These are phyloP conservation scores for Euzetes globulus DNA, from an alignment of 2,888 invertebrate species.

Conservation along the genomic window DNA sequence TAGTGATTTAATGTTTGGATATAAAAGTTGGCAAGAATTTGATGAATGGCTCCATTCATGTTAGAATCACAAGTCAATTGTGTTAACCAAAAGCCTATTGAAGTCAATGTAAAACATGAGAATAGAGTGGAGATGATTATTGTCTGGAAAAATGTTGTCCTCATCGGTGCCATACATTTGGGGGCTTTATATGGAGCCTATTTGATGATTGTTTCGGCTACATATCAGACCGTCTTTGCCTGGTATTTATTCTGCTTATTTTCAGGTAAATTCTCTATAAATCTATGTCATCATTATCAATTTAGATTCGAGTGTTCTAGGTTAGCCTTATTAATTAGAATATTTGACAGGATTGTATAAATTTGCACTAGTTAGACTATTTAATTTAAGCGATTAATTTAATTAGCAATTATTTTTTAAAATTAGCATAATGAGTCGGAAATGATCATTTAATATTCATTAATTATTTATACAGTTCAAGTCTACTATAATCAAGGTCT, in stretches of 20 bases:
- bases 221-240: constrained; percentile 3
- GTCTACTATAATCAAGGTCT: too few species aligned
- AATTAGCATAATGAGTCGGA: too few species aligned
- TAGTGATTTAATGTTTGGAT: not conserved
- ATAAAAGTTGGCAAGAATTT: not conserved
- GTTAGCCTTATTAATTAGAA: too few species aligned
- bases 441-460: too few species aligned
- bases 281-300: too few species aligned
- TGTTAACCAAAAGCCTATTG: not conserved
- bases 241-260: constrained; percentile 2
- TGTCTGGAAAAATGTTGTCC: not conserved
- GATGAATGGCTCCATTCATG: not conserved
- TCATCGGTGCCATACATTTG: not conserved
- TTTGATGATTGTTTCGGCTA: constrained; percentile 1
- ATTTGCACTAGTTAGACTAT: too few species aligned
- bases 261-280: too few species aligned
- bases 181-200: not conserved
- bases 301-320: too few species aligned
- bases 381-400: too few species aligned
- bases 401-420: too few species aligned
- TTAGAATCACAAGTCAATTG: not conserved
- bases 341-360: too few species aligned
- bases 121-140: not conserved
- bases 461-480: too few species aligned
- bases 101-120: not conserved